Conservation (phyloP, 2,888 invertebrate species). For the Drosophila lacicola region DNA sequence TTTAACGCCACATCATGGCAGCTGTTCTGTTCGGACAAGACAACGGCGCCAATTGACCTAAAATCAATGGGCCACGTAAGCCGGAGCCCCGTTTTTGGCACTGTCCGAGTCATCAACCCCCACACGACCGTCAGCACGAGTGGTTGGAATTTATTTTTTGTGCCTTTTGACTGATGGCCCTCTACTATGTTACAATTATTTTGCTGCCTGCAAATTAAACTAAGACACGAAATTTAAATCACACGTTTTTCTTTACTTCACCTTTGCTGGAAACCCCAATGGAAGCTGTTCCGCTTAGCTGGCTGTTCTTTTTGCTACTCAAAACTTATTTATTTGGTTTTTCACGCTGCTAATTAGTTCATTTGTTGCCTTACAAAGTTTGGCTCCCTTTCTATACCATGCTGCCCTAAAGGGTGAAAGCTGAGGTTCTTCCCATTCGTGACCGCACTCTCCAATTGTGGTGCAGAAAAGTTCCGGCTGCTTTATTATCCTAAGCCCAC, state of each 20-base stretch:
- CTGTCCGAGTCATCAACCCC: slow-evolving; percentile 16
- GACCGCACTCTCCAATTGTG: slow-evolving; percentile 48
- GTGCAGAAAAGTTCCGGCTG: slow-evolving; percentile 10
- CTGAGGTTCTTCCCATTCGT: slow-evolving; percentile 38
- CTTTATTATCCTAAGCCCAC: slow-evolving; percentile 5
- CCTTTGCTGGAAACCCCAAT: slow-evolving; percentile 5
- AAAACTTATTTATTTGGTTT: slow-evolving; percentile 32
- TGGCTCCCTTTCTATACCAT: slow-evolving; percentile 16
- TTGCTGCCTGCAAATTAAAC: slow-evolving; percentile 18
- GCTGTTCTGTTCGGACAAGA: slow-evolving; percentile 55
- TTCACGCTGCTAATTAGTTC: slow-evolving; percentile 66
- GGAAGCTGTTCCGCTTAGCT: slow-evolving; percentile 1
- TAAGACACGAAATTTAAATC: slow-evolving; percentile 39
- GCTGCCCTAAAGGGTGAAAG: slow-evolving; percentile 33
- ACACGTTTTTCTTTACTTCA: slow-evolving; percentile 6
- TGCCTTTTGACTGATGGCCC: slow-evolving; percentile 27
- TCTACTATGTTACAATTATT: slow-evolving; percentile 17
- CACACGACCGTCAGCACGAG: slow-evolving; percentile 14
- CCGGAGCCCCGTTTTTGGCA: slow-evolving; percentile 3
- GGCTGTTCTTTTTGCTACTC: not conserved
- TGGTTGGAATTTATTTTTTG: slow-evolving; percentile 5
- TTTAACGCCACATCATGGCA: slow-evolving; percentile 74
- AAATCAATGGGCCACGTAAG: slow-evolving; percentile 63
- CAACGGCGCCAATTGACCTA: slow-evolving; percentile 67
- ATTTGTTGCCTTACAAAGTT: slow-evolving; percentile 57